These are phyloP conservation scores for Onychostoma macrolepis DNA, from an alignment of 2,113 vertebrate species.

Conservation along the genomic window DNA sequence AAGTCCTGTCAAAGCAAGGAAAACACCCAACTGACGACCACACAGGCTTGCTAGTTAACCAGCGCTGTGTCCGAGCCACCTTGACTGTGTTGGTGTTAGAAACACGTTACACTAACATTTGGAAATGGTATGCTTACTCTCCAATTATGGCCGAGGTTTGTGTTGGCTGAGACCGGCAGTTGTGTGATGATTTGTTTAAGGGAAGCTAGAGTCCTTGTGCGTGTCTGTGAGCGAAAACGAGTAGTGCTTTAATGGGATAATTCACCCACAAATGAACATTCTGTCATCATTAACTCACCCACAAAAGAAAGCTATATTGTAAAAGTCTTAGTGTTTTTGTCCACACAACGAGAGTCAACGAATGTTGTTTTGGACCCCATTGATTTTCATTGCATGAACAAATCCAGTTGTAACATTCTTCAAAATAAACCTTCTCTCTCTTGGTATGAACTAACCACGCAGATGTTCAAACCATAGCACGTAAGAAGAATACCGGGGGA, in stretches of 20 bases:
- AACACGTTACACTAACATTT: slow-evolving; percentile 68
- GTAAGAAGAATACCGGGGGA: neutral
- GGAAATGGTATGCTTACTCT: slow-evolving; percentile 66
- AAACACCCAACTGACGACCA: slow-evolving; percentile 62
- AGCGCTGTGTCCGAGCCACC: slow-evolving; percentile 47
- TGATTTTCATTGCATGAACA: neutral
- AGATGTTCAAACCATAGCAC: slow-evolving; percentile 7
- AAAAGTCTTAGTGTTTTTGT: neutral
- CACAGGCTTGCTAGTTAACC: slow-evolving; percentile 54
- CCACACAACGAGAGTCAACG: neutral
- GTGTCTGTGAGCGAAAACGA: neutral
- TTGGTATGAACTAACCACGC: slow-evolving; percentile 32
- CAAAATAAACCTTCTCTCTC: neutral
- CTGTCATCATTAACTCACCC: slow-evolving; percentile 4
- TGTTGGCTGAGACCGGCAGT: slow-evolving; percentile 63
- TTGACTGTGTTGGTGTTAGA: slow-evolving; percentile 59
- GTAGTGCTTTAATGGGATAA: slow-evolving; percentile 11
- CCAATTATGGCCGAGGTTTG: slow-evolving; percentile 62
- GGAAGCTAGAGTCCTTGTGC: slow-evolving; percentile 51
- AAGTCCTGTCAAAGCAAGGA: slow-evolving; percentile 61
- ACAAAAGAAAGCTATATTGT: neutral
- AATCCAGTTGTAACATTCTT: neutral
- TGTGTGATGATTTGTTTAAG: slow-evolving; percentile 64
- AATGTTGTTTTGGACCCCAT: neutral
- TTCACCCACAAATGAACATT: neutral